phyloP scores from a whole-genome alignment of 1,140 invertebrate species.

The Drosophila ogumai region DNA sequence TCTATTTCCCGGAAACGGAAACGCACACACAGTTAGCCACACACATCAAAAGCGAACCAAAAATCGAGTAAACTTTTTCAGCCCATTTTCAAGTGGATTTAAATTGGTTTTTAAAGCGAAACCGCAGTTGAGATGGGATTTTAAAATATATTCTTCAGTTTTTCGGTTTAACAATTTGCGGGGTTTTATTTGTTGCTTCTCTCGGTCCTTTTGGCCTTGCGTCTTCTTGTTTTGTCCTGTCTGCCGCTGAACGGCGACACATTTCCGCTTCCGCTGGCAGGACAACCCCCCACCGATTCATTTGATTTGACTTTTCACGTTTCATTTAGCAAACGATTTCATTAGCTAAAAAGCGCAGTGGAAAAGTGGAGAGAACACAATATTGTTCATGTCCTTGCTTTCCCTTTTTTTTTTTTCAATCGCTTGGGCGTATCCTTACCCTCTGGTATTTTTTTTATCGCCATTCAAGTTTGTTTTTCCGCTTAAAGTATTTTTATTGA shows the following conservation, averaged over 20 bases:
- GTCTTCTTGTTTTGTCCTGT: conserved; percentile 23
- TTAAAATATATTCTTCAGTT: conserved; percentile 43
- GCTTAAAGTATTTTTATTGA: conserved; percentile 85
- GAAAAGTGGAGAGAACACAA: conserved; percentile 24
- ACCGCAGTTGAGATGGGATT: conserved; percentile 61
- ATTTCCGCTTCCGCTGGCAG: conserved; percentile 75
- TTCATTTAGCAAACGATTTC: conserved; percentile 85
- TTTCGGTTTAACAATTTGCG: conserved; percentile 11
- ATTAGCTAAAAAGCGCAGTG: conserved; percentile 78
- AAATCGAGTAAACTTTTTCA: conserved; percentile 33
- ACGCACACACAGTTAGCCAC: conserved; percentile 76
- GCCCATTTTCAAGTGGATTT: conserved; percentile 68
- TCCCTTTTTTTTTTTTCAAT: conserved; percentile 20
- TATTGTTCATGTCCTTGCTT: conserved; percentile 55
- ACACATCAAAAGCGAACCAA: conserved; percentile 48
- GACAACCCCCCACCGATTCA: conserved; percentile 25
- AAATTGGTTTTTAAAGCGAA: conserved; percentile 60
- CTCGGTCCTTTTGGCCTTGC: not conserved
- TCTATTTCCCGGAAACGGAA: conserved; percentile 65
- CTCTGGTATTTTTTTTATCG: conserved; percentile 54
- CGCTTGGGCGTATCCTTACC: conserved; percentile 49
- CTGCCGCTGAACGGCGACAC: conserved; percentile 73
- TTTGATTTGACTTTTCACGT: conserved; percentile 77
- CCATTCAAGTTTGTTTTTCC: conserved; percentile 84
- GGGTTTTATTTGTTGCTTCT: conserved; percentile 31